phyloP scores from a whole-genome alignment of 2,797 vertebrate species.

The Bucorvus abyssinicus region DNA sequence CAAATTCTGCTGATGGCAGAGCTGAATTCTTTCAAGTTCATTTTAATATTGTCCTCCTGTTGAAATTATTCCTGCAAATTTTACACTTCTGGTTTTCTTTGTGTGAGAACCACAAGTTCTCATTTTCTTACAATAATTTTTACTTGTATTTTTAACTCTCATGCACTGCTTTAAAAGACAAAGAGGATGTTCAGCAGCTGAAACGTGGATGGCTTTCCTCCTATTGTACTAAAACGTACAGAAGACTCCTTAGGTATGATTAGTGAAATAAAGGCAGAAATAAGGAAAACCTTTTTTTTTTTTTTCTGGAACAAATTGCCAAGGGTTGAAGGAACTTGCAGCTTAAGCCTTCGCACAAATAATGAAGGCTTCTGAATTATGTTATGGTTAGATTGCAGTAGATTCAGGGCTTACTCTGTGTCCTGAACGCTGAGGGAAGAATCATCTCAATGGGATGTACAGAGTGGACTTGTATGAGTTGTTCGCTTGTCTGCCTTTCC shows the following conservation, averaged over 20 bases:
- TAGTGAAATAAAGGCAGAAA: background rate
- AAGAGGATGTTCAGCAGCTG: background rate
- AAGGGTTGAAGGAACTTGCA: background rate
- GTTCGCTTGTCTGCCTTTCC: background rate
- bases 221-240: fast-evolving
- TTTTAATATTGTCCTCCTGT: background rate
- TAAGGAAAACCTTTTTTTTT: background rate
- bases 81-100: background rate
- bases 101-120: background rate
- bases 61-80: background rate
- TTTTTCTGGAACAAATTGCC: background rate
- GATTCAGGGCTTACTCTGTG: background rate
- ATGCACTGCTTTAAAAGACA: background rate
- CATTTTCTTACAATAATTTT: background rate
- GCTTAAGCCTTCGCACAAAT: background rate
- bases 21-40: background rate
- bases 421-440: background rate
- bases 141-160: background rate
- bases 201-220: background rate
- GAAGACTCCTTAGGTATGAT: background rate
- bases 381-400: background rate
- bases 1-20: background rate
- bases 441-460: background rate
- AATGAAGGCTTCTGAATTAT: background rate
- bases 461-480: background rate